Evolutionary conservation across 2,888 invertebrate genomes (phyloP).

Genomic region (Ormyrus labotus): DNA sequence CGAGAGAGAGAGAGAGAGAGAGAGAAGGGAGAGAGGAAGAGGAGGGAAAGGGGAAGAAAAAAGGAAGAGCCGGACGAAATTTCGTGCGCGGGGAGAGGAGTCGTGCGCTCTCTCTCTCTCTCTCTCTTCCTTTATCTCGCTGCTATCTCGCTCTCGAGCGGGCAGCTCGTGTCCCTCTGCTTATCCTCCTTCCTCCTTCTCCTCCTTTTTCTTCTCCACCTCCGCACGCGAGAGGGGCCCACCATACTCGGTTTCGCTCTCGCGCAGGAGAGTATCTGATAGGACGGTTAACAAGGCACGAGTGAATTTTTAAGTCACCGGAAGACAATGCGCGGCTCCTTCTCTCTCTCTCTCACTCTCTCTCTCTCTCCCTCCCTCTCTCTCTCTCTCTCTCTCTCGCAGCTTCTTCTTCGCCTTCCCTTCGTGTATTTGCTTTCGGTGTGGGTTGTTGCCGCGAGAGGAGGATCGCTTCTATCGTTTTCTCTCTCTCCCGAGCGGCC

Average conservation of each 20-base stretch:
- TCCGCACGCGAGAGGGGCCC: conserved; percentile 29
- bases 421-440: conserved; percentile 68
- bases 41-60: conserved; percentile 29
- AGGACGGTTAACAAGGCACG: conserved; percentile 75
- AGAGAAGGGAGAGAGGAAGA: conserved; percentile 32
- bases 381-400: conserved; percentile 33
- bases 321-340: conserved; percentile 71
- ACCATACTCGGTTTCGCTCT: conserved; percentile 36
- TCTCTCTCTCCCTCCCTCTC: conserved; percentile 50
- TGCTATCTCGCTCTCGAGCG: conserved; percentile 44
- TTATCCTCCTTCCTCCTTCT: conserved; percentile 7
- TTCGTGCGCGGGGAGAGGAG: conserved; percentile 19
- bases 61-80: not conserved
- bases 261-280: conserved; percentile 67
- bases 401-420: conserved; percentile 55
- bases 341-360: conserved; percentile 51
- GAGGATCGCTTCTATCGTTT: conserved; percentile 31
- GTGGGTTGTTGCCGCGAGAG: conserved; percentile 42
- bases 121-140: conserved; percentile 33
- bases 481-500: conserved; percentile 60
- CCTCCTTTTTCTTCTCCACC: conserved; percentile 37
- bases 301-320: conserved; percentile 74
- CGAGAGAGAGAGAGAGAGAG: not conserved
- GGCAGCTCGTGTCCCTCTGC: conserved; percentile 41
- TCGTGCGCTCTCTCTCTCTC: conserved; percentile 38